These are phyloP conservation scores for Channa argus DNA, from an alignment of 2,113 vertebrate genomes.

Conservation along the genomic window DNA sequence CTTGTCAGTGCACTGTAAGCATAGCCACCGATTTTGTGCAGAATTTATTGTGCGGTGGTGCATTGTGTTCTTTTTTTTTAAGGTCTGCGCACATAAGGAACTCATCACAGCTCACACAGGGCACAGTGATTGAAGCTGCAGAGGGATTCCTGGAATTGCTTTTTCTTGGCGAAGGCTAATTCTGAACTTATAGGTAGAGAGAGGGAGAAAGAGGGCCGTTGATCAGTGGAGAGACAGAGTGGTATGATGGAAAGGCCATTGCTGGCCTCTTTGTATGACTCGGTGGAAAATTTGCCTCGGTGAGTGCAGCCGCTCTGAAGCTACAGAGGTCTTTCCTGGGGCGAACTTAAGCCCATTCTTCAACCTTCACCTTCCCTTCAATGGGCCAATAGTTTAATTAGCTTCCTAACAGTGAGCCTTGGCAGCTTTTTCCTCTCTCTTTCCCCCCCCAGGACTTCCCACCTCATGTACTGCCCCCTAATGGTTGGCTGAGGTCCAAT, in stretches of 20 bases:
- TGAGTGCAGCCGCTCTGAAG: slow-evolving; percentile 42
- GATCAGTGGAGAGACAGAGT: slow-evolving; percentile 28
- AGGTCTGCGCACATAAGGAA: slow-evolving; percentile 54
- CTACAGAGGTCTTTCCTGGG: slow-evolving; percentile 51
- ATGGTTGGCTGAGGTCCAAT: slow-evolving; percentile 60
- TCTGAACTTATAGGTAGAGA: slow-evolving; percentile 9
- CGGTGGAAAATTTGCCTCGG: slow-evolving; percentile 62
- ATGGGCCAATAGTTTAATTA: slow-evolving; percentile 77
- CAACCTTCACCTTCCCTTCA: slow-evolving; percentile 55
- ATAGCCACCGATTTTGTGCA: slow-evolving; percentile 8
- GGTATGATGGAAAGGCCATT: slow-evolving; percentile 33
- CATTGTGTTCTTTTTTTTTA: slow-evolving; percentile 62
- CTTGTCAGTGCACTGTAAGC: slow-evolving; percentile 24
- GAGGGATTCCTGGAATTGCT: slow-evolving; percentile 44
- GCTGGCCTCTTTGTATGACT: slow-evolving; percentile 56
- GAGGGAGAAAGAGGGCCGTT: not conserved
- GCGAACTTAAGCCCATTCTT: slow-evolving; percentile 47
- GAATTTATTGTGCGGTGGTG: slow-evolving; percentile 37
- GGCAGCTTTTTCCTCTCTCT: slow-evolving; percentile 58
- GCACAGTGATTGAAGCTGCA: slow-evolving; percentile 44
- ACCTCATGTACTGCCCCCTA: slow-evolving; percentile 73
- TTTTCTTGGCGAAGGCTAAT: slow-evolving; percentile 42
- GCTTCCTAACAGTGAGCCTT: slow-evolving; percentile 59
- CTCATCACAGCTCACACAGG: slow-evolving; percentile 52
- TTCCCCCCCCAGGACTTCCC: slow-evolving; percentile 43